phyloP scores from a whole-genome alignment of 2,113 vertebrate species.

The Capreolus pygargus region DNA sequence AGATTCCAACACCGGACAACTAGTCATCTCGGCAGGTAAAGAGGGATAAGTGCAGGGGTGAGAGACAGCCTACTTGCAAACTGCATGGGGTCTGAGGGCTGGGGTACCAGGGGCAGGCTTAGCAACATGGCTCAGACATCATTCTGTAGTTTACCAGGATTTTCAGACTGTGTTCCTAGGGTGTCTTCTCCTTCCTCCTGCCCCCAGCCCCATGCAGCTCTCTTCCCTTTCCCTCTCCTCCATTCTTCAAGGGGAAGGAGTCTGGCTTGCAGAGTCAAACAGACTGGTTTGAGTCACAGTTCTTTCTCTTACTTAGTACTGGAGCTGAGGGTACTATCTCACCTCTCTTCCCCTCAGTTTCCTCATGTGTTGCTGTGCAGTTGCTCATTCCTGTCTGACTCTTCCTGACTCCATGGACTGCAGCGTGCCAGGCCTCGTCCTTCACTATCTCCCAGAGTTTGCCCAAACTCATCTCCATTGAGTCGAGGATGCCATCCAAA shows the following conservation, averaged over 20 bases:
- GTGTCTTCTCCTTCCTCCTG: not conserved
- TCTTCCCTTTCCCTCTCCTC: not conserved
- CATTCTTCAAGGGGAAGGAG: not conserved
- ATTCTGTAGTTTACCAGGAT: not conserved
- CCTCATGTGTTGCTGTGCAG: not conserved
- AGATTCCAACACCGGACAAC: not conserved
- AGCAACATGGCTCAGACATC: not conserved
- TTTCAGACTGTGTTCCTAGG: not conserved
- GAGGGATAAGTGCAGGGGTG: not conserved
- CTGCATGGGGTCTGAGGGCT: no score
- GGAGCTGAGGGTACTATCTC: not conserved
- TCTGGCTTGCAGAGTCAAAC: not conserved
- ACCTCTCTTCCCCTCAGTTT: not conserved
- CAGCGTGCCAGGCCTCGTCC: not conserved
- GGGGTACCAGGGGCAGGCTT: not conserved
- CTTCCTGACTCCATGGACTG: not conserved
- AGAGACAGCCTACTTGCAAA: not conserved
- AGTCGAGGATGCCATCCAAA: not conserved
- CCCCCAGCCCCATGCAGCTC: not conserved
- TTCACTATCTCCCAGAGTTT: not conserved
- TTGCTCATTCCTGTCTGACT: not conserved
- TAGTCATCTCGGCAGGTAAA: not conserved
- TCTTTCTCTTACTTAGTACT: not conserved
- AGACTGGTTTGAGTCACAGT: not conserved
- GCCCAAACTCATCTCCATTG: not conserved